Evolutionary conservation across 92 coral and sea anemone species (phyloP), one percentile per base, ranked within the genome.

Genomic region (Paramuricea clavata): DNA sequence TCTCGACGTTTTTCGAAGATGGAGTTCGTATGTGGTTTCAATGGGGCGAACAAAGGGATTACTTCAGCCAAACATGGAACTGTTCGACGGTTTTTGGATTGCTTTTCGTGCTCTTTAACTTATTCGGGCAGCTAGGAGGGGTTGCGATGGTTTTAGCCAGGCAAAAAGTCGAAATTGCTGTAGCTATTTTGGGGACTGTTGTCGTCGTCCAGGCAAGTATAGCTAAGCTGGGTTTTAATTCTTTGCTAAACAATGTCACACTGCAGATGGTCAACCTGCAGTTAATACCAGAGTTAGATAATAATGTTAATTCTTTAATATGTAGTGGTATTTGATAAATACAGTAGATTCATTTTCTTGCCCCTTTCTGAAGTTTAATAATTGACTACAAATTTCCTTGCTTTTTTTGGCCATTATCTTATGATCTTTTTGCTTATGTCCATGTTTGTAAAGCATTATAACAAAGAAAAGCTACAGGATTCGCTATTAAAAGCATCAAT

Each of bases 1-100:
- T 97, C 68, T 97, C 99, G 32, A 97, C 99, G 12, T 97, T 97
- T 88, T 93, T 97, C 76, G 99, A 97, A 69, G 99, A 97, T 83
- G 99, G 99, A 12, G 91, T 97, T 81, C 95, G 99, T 71, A 97
- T 97, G 99, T 97, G 99, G 99, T 97, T 97, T 76, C 99, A 97
- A 62, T 97, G 99, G 99, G 95, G 94, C 28, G 99, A 97, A 89
- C 99, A 97, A 91, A 90, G 95, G 17, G 99, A 97, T 85, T 97
- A 97, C 56, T 93, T 97, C 86, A 94, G 93, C 67, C 99, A 97
- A 59, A 97, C 99, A 62, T 97, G 99, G 99, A 94, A 97, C 74
- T 97, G 99, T 86, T 94, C 95, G 65, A 15, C 81, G 2, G 54
- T 93, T 59, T 62, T 97, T 8, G 94, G 98, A 41, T 85, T 93